Evolutionary conservation across 2,888 invertebrate species (phyloP).

Genomic region (Phorcus lineatus): DNA sequence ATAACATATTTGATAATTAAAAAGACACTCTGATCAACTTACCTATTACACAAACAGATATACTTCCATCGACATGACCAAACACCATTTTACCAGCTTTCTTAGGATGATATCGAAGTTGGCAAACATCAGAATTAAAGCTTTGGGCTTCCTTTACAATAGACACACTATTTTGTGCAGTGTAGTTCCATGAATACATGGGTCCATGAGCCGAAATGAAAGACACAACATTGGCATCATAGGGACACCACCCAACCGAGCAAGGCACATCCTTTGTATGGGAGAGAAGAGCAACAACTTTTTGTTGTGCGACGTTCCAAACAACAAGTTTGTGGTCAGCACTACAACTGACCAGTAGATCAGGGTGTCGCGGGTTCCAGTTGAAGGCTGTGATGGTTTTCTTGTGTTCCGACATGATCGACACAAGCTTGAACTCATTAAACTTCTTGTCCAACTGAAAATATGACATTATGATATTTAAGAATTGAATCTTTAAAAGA

Average conservation of each 20-base stretch:
- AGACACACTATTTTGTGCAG: slow-evolving; percentile 32
- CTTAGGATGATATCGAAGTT: slow-evolving; percentile 73
- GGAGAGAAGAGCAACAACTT: slow-evolving; percentile 63
- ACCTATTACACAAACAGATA: slow-evolving; percentile 72
- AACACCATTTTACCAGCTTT: slow-evolving; percentile 68
- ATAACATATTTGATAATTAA: neutral
- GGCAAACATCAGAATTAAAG: slow-evolving; percentile 62
- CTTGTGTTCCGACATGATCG: slow-evolving; percentile 76
- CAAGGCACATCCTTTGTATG: slow-evolving; percentile 61
- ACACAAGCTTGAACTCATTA: slow-evolving; percentile 74
- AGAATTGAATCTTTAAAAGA: too few species aligned
- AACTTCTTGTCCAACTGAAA: slow-evolving; percentile 70
- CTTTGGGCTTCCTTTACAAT: slow-evolving; percentile 61
- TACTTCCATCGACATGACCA: slow-evolving; percentile 74
- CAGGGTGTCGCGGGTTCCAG: slow-evolving; percentile 73
- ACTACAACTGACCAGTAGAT: slow-evolving; percentile 74
- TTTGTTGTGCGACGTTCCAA: slow-evolving; percentile 73
- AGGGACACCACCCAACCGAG: slow-evolving; percentile 72
- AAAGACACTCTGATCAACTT: slow-evolving; percentile 24
- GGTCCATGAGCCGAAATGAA: slow-evolving; percentile 69
- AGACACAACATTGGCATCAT: slow-evolving; percentile 60
- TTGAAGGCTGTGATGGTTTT: slow-evolving; percentile 75
- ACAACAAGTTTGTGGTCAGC: slow-evolving; percentile 73
- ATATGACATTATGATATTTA: too few species aligned
- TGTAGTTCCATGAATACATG: slow-evolving; percentile 71